Evolutionary conservation across 2,797 vertebrate genomes (phyloP).

Genomic region (Staurois parvus): DNA sequence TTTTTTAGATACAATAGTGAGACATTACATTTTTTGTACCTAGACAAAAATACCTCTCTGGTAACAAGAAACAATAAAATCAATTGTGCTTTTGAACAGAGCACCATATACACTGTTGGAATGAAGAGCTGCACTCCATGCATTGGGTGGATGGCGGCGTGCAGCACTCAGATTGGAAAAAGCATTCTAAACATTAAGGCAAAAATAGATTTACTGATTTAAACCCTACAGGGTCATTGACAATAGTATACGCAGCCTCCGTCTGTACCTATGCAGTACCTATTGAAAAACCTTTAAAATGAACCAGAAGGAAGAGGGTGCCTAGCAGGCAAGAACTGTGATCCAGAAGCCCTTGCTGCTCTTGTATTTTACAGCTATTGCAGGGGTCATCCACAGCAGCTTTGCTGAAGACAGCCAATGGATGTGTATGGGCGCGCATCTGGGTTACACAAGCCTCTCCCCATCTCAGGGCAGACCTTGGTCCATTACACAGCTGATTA

Average conservation of each 20-base stretch:
- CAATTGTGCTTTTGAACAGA: slow-evolving; percentile 31
- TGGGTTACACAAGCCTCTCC: slow-evolving; percentile 30
- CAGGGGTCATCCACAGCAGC: slow-evolving; percentile 28
- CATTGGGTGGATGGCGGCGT: neutral
- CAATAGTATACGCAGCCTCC: slow-evolving; percentile 1
- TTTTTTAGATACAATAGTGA: neutral
- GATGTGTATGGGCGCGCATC: slow-evolving; percentile 7
- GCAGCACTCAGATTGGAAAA: slow-evolving; percentile 34
- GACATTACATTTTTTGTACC: neutral
- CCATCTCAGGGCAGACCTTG: slow-evolving; percentile 39
- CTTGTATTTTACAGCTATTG: slow-evolving; percentile 6
- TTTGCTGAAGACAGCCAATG: slow-evolving; percentile 16
- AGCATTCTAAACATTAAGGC: slow-evolving; percentile 51
- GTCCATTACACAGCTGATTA: slow-evolving; percentile 46
- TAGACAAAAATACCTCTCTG: slow-evolving; percentile 24
- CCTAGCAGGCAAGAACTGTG: slow-evolving; percentile 2
- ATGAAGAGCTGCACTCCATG: slow-evolving; percentile 1
- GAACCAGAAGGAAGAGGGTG: slow-evolving; percentile 8
- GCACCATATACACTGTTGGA: slow-evolving; percentile 12
- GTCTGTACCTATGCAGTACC: slow-evolving; percentile 25
- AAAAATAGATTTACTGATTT: slow-evolving; percentile 46
- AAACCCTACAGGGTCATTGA: slow-evolving; percentile 17
- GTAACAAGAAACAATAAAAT: neutral
- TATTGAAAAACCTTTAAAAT: slow-evolving; percentile 9
- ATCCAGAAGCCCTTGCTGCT: slow-evolving; percentile 17